Percentiles rank a stretch among this genome's conserved stretches.
Conservation (phyloP, 64 coral and sea anemone species). For the Montipora efflorescens region DNA sequence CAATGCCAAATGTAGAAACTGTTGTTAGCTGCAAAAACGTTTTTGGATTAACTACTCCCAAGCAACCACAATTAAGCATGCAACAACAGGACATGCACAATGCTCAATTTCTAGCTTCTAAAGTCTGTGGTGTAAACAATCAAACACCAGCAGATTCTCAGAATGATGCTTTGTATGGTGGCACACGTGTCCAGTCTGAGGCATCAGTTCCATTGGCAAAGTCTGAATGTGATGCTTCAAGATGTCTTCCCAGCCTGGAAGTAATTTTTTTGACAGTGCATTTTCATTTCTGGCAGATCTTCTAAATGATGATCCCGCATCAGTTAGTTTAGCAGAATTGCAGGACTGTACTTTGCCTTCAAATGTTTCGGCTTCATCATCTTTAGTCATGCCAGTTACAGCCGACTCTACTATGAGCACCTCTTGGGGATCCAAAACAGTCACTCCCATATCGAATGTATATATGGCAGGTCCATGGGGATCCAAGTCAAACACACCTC, state of each 20-base stretch:
- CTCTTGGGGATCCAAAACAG: neutral
- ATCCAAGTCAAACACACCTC: neutral
- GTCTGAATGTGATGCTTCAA: neutral
- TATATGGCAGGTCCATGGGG: too few relatives aligned
- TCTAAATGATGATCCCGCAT: neutral
- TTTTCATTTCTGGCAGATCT: neutral
- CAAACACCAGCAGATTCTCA: neutral
- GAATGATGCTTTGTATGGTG: neutral
- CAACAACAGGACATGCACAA: too few relatives aligned
- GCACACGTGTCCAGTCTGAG: neutral
- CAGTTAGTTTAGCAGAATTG: neutral
- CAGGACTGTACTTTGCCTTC: too few relatives aligned
- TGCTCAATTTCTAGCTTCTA: neutral
- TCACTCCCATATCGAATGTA: too few relatives aligned
- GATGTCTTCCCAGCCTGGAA: neutral
- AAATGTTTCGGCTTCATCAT: too few relatives aligned
- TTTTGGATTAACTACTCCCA: too few relatives aligned
- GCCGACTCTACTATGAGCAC: too few relatives aligned
- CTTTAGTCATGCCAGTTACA: too few relatives aligned
- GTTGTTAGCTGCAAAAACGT: too few relatives aligned
- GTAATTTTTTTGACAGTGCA: neutral
- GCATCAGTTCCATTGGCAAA: neutral
- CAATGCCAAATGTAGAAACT: slow-evolving; percentile 25
- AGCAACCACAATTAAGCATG: too few relatives aligned
- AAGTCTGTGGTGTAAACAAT: neutral